A percentile compares a stretch with the other conserved stretches of the same genome.
Evolutionary conservation across 2,888 invertebrate genomes (phyloP).

Genomic region (Bhutanitis thaidina): DNA sequence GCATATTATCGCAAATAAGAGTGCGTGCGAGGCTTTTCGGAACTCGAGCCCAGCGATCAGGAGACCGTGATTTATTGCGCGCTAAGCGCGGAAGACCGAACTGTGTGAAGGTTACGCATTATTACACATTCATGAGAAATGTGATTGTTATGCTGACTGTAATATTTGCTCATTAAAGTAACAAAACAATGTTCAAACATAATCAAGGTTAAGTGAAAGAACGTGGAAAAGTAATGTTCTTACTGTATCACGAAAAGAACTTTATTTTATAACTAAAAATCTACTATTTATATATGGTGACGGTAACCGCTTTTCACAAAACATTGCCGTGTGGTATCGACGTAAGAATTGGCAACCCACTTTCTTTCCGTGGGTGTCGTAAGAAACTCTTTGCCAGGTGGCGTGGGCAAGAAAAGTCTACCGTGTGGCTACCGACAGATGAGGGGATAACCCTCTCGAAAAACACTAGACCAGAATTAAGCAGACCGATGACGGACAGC

Average conservation of each 20-base stretch:
- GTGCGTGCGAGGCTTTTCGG: slow-evolving; percentile 10
- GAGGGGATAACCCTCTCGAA: too few relatives aligned
- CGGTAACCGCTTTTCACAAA: background rate
- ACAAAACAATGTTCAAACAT: slow-evolving; percentile 8
- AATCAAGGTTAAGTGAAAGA: slow-evolving; percentile 27
- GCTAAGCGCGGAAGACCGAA: slow-evolving; percentile 32
- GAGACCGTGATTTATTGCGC: slow-evolving; percentile 18
- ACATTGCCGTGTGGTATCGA: too few relatives aligned
- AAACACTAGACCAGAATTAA: too few relatives aligned
- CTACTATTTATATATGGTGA: background rate
- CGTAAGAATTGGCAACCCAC: too few relatives aligned
- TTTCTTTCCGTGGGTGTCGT: too few relatives aligned
- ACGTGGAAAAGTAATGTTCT: slow-evolving; percentile 20
- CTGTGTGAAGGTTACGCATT: slow-evolving; percentile 32
- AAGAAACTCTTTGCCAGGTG: too few relatives aligned
- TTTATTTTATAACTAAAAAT: background rate
- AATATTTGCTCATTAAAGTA: slow-evolving; percentile 12
- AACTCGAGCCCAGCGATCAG: background rate
- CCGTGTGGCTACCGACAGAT: too few relatives aligned
- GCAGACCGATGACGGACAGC: too few relatives aligned
- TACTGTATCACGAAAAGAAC: slow-evolving; percentile 3
- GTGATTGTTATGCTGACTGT: slow-evolving; percentile 25
- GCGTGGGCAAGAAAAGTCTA: too few relatives aligned
- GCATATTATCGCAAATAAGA: background rate
- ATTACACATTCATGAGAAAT: slow-evolving; percentile 23